A percentile compares a stretch with the other conserved stretches of the same genome.
These are phyloP conservation scores for Syrista parreyssii DNA, from an alignment of 2,888 invertebrate genomes.

Conservation along the genomic window DNA sequence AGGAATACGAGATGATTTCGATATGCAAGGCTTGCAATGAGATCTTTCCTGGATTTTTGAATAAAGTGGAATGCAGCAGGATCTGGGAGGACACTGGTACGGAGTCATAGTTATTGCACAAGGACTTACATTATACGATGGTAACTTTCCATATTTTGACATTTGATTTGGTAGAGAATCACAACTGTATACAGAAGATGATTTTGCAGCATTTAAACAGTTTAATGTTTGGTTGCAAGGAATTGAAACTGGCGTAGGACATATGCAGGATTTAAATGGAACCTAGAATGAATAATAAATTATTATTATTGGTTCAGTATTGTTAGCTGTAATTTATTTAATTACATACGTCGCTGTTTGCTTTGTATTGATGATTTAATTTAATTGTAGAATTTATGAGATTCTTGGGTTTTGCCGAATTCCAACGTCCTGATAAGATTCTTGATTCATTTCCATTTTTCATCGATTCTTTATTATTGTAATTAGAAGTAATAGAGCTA, in stretches of 20 bases:
- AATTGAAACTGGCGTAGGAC: slow-evolving; percentile 9
- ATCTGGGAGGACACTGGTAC: slow-evolving; percentile 4
- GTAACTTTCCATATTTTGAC: neutral
- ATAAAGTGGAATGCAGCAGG: slow-evolving; percentile 11
- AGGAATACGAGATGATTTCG: neutral
- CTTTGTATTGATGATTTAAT: too few relatives aligned
- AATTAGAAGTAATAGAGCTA: too few relatives aligned
- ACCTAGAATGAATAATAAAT: neutral
- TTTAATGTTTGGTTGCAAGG: slow-evolving; percentile 22
- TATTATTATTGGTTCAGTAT: neutral
- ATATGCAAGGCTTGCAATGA: neutral
- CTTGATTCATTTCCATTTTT: too few relatives aligned
- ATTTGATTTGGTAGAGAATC: neutral
- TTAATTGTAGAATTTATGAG: neutral
- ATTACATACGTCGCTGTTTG: neutral
- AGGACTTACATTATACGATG: neutral
- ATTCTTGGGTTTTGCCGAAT: neutral
- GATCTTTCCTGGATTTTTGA: neutral
- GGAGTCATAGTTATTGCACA: neutral
- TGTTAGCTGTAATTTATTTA: neutral
- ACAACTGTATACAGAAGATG: neutral
- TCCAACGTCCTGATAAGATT: too few relatives aligned
- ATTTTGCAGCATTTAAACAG: slow-evolving; percentile 10
- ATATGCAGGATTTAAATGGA: slow-evolving; percentile 11
- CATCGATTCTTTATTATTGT: too few relatives aligned